Evolutionary conservation across 2,797 vertebrate species (phyloP).

Genomic region (Bucorvus abyssinicus): DNA sequence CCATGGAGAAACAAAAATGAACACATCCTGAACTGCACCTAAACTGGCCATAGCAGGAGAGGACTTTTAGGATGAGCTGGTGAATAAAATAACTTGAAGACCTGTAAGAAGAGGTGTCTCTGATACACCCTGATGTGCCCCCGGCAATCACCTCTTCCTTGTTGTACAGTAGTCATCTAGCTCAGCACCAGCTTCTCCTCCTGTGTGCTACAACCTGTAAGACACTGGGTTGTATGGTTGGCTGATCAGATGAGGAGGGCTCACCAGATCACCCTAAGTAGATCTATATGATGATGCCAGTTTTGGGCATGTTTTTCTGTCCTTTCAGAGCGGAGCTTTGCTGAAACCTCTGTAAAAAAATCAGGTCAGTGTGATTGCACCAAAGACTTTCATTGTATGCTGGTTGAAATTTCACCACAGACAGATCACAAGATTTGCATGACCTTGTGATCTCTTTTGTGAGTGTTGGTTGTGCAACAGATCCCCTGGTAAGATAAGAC

Average conservation of each 20-base stretch:
- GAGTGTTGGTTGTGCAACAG: conserved; percentile 14
- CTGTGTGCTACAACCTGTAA: not conserved
- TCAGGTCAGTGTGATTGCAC: not conserved
- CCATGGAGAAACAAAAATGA: not conserved
- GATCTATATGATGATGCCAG: not conserved
- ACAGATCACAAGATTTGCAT: not conserved
- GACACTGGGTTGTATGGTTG: not conserved
- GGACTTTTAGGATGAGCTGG: not conserved
- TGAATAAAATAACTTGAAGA: not conserved
- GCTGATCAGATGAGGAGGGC: not conserved
- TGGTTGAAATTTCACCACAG: conserved; percentile 18
- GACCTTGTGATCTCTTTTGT: conserved; percentile 51
- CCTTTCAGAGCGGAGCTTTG: not conserved
- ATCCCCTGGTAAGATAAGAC: conserved; percentile 21
- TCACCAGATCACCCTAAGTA: not conserved
- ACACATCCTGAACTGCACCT: not conserved
- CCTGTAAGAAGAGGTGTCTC: rapidly evolving
- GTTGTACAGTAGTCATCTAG: not conserved
- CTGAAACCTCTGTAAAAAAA: not conserved
- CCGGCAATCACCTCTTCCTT: not conserved
- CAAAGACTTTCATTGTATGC: not conserved
- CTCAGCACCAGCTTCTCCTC: not conserved
- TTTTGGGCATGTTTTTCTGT: not conserved
- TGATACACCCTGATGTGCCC: not conserved
- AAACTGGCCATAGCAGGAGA: not conserved